Percentiles rank a stretch among this genome's conserved stretches.
Conservation (phyloP, 2,888 invertebrate species). For the Pristionchus exspectatus region DNA sequence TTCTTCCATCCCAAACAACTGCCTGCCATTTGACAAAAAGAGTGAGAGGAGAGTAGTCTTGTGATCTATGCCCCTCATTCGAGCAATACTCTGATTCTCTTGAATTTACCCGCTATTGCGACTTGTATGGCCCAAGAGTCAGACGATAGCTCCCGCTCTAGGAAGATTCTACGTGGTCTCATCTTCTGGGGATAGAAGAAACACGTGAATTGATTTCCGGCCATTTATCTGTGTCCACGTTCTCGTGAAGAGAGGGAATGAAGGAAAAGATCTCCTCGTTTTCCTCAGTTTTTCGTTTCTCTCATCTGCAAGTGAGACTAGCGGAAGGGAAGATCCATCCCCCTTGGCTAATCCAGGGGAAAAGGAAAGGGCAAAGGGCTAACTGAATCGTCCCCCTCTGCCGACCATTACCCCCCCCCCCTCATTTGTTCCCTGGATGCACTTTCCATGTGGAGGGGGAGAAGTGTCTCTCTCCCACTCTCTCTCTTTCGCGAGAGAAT, state of each 20-base stretch:
- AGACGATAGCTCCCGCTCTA: background rate
- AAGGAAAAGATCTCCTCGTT: too few relatives aligned
- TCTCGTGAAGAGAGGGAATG: too few relatives aligned
- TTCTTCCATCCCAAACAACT: background rate
- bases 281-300: too few relatives aligned
- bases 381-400: background rate
- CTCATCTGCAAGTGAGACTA: too few relatives aligned
- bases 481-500: background rate
- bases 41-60: background rate
- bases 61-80: constrained; percentile 28
- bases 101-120: background rate
- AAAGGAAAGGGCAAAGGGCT: background rate
- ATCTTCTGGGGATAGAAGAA: background rate
- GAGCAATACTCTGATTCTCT: background rate
- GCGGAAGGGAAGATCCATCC: background rate
- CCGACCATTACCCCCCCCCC: too few relatives aligned
- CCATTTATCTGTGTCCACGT: too few relatives aligned
- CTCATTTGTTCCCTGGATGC: background rate
- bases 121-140: background rate
- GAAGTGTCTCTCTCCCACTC: constrained; percentile 14
- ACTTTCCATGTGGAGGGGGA: constrained; percentile 41
- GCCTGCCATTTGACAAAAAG: constrained; percentile 6
- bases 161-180: background rate
- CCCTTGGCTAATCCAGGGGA: background rate
- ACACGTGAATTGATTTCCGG: too few relatives aligned